phyloP scores from a whole-genome alignment of 2,113 vertebrate genomes.

The Aythya baeri region DNA sequence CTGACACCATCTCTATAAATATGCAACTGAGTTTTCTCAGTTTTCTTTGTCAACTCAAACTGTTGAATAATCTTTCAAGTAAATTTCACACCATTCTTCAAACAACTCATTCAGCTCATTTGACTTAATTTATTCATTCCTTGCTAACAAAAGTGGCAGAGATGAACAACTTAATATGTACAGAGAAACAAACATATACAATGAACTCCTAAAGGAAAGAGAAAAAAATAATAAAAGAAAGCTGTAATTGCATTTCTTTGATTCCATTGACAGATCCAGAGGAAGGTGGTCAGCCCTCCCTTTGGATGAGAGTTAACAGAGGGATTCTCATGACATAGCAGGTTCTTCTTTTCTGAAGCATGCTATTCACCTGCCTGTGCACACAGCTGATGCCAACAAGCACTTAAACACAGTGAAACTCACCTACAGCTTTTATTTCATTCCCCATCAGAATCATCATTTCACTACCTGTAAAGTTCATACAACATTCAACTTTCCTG shows the following conservation, averaged over 20 bases:
- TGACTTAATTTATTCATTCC: slow-evolving; percentile 14
- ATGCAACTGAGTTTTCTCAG: not conserved
- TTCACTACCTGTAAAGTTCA: not conserved
- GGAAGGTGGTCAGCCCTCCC: not conserved
- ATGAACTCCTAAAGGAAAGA: not conserved
- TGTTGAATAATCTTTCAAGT: slow-evolving; percentile 24
- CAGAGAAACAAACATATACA: not conserved
- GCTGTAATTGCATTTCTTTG: not conserved
- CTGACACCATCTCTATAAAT: not conserved
- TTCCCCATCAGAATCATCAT: not conserved
- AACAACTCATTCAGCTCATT: slow-evolving; percentile 36
- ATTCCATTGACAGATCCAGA: not conserved
- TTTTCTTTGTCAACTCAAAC: slow-evolving; percentile 18
- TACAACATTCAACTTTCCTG: not conserved
- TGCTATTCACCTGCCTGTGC: not conserved
- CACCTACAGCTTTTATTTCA: not conserved
- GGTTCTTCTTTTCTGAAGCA: not conserved
- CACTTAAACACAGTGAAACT: not conserved
- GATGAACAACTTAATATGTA: not conserved
- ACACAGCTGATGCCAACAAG: not conserved
- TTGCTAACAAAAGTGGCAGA: not conserved
- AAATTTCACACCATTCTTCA: slow-evolving; percentile 42
- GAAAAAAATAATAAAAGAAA: not conserved
- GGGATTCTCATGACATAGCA: not conserved
- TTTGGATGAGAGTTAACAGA: not conserved